A percentile compares a stretch with the other conserved stretches of the same genome.
These are phyloP conservation scores for Patella caerulea DNA, from an alignment of 2,888 invertebrate genomes.

Conservation along the genomic window DNA sequence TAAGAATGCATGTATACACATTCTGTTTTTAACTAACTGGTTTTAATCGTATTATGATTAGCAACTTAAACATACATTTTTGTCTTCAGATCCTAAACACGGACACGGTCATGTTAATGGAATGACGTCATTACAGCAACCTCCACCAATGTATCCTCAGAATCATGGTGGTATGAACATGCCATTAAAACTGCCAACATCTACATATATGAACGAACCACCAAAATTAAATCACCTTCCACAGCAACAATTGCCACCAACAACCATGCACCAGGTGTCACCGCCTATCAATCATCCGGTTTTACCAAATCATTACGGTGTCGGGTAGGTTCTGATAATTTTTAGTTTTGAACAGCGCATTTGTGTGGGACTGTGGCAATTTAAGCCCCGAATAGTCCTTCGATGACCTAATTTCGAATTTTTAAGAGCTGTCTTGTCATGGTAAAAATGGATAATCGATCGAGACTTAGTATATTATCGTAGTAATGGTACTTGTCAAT, in stretches of 20 bases:
- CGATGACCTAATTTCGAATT: too few species aligned
- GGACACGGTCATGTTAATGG: slow-evolving; percentile 28
- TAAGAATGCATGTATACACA: too few species aligned
- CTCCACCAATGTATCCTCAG: slow-evolving; percentile 44
- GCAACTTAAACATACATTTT: neutral
- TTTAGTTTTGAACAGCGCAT: neutral
- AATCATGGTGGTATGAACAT: slow-evolving; percentile 38
- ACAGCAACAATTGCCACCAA: slow-evolving; percentile 37
- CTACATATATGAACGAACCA: slow-evolving; percentile 55
- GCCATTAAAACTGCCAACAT: slow-evolving; percentile 41
- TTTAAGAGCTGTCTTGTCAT: too few species aligned
- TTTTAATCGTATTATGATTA: too few species aligned
- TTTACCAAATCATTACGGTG: slow-evolving; percentile 54
- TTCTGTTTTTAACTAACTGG: too few species aligned
- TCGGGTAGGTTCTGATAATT: neutral
- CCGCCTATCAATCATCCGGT: slow-evolving; percentile 55
- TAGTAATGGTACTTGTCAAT: too few species aligned
- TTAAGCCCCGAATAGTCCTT: too few species aligned
- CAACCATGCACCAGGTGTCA: slow-evolving; percentile 43
- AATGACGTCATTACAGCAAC: slow-evolving; percentile 46
- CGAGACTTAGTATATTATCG: too few species aligned
- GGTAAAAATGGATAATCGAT: too few species aligned
- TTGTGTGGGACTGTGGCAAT: too few species aligned
- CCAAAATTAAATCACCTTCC: slow-evolving; percentile 59
- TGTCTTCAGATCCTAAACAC: slow-evolving; percentile 59